Percentiles rank a stretch among this genome's conserved stretches.
Evolutionary conservation across 2,888 invertebrate species (phyloP).

Genomic region (Dilophus febrilis): DNA sequence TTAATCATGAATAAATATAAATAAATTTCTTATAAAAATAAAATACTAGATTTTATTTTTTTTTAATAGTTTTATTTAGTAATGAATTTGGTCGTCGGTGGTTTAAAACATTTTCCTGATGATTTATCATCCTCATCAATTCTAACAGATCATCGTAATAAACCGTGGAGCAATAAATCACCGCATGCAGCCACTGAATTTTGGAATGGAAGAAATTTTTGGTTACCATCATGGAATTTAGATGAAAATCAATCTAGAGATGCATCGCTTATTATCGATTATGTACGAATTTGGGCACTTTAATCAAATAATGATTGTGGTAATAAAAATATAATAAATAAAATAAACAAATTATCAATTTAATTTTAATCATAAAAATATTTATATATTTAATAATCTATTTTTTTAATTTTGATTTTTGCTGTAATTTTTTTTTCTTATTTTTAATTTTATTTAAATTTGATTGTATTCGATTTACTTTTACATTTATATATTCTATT

Average conservation of each 20-base stretch:
- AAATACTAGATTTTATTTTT: slow-evolving; percentile 6
- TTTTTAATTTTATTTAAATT: too few relatives aligned
- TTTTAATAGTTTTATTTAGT: slow-evolving; percentile 39
- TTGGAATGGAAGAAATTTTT: slow-evolving; percentile 37
- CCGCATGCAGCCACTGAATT: slow-evolving; percentile 39
- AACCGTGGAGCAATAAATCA: slow-evolving; percentile 32
- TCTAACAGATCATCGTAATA: slow-evolving; percentile 36
- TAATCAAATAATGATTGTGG: slow-evolving; percentile 16
- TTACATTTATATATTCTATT: too few relatives aligned
- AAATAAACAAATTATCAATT: too few relatives aligned
- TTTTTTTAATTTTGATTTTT: too few relatives aligned
- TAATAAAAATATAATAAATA: too few relatives aligned
- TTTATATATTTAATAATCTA: too few relatives aligned
- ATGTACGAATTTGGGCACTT: slow-evolving; percentile 45
- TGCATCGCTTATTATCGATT: slow-evolving; percentile 47
- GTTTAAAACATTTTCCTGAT: slow-evolving; percentile 47
- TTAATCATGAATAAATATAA: too few relatives aligned
- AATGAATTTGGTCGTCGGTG: slow-evolving; percentile 50
- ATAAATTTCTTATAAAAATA: too few relatives aligned
- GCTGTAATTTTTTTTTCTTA: too few relatives aligned
- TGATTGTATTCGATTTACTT: too few relatives aligned
- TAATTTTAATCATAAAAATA: too few relatives aligned
- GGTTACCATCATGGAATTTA: slow-evolving; percentile 43
- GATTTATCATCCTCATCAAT: slow-evolving; percentile 18
- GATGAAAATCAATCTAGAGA: slow-evolving; percentile 31